Percentiles rank a stretch among this genome's conserved stretches.
Conservation (phyloP, 2,797 vertebrate species). For the Molossus molossus region DNA sequence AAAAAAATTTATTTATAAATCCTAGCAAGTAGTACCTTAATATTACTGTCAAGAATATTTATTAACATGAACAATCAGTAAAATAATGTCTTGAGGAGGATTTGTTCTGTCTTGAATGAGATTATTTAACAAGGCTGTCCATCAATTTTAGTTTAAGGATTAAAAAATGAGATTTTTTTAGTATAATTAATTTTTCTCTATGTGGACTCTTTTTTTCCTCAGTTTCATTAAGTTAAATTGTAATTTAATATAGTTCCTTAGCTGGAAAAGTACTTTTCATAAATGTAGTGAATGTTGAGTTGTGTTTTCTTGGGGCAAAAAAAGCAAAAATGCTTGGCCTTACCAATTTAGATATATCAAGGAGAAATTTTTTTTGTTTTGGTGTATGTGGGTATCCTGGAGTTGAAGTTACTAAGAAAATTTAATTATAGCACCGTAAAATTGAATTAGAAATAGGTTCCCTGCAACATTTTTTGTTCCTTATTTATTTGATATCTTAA, state of each 20-base stretch:
- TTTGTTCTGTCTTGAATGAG: not conserved
- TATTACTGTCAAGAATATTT: slow-evolving; percentile 1
- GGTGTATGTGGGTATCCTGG: not conserved
- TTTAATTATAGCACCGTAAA: not conserved
- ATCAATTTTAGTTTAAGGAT: not conserved
- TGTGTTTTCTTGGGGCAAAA: slow-evolving; percentile 66
- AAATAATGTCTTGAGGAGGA: not conserved
- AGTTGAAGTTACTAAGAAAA: not conserved
- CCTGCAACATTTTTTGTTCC: not conserved
- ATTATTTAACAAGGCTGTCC: slow-evolving; percentile 16
- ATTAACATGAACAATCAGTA: not conserved
- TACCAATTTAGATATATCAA: slow-evolving; percentile 64
- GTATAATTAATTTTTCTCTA: slow-evolving; percentile 54
- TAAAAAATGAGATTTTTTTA: slow-evolving; percentile 15
- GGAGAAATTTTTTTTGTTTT: slow-evolving; percentile 37
- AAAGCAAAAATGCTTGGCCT: slow-evolving; percentile 25
- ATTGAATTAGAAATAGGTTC: not conserved
- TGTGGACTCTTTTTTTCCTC: slow-evolving; percentile 48
- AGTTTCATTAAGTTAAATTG: slow-evolving; percentile 28
- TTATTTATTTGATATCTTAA: not conserved
- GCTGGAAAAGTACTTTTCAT: slow-evolving; percentile 70
- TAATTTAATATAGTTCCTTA: slow-evolving; percentile 61
- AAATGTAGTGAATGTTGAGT: slow-evolving; percentile 58
- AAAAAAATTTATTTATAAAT: not conserved
- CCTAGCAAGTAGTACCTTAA: not conserved